Conservation (phyloP, 2,888 invertebrate genomes). For the Pyrochroa serraticornis region DNA sequence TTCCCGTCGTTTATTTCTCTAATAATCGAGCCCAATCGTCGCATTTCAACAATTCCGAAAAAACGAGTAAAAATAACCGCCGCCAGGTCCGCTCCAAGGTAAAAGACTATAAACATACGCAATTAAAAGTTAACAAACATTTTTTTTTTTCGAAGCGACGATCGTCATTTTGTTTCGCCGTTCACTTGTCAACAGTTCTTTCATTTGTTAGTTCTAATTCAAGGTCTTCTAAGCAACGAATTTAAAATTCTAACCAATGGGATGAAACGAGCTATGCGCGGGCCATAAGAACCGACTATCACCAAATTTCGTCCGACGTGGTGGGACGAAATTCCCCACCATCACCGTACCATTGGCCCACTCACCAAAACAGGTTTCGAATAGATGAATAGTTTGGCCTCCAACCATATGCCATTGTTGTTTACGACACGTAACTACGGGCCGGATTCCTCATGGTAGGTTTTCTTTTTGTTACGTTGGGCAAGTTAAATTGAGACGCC, state of each 20-base stretch:
- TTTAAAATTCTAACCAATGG: constrained; percentile 25
- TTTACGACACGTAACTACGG: constrained; percentile 20
- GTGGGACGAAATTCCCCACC: constrained; percentile 33
- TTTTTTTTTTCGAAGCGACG: not conserved
- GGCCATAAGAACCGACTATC: constrained; percentile 9
- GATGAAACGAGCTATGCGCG: not conserved
- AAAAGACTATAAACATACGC: no score
- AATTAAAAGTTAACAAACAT: no score
- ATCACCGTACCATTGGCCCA: constrained; percentile 39
- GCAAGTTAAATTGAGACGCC: no score
- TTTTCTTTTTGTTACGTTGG: constrained; percentile 13
- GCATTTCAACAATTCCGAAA: no score
- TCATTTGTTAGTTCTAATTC: constrained; percentile 46
- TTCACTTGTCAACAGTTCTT: constrained; percentile 24
- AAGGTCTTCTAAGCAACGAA: constrained; percentile 44
- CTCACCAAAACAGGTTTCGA: constrained; percentile 41
- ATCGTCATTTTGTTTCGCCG: constrained; percentile 8
- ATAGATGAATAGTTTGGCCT: constrained; percentile 42
- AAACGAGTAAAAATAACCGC: no score
- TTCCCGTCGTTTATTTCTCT: no score
- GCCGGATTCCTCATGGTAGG: constrained; percentile 22
- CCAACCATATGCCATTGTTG: constrained; percentile 35
- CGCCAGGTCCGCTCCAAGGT: no score
- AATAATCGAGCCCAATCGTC: no score
- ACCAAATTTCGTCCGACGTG: constrained; percentile 35